These are phyloP conservation scores for Drosophila nikananu DNA, from an alignment of 1,140 invertebrate genomes.

Conservation along the genomic window DNA sequence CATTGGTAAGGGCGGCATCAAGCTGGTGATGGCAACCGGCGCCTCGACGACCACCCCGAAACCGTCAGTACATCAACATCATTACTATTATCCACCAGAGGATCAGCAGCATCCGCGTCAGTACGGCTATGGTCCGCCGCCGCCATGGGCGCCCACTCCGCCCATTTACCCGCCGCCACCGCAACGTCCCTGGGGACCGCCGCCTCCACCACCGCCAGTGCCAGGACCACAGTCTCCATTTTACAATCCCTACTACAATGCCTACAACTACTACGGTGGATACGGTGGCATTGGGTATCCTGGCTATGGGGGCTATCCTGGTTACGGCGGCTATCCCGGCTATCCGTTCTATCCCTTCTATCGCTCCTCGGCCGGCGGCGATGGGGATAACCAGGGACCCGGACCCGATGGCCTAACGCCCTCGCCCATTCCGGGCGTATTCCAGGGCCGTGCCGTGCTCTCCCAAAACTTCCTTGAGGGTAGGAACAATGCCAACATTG, in stretches of 20 bases:
- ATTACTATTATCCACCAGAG: constrained; percentile 78
- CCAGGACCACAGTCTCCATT: constrained; percentile 44
- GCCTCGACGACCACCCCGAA: constrained; percentile 52
- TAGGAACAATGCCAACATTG: constrained; percentile 42
- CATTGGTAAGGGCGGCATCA: constrained; percentile 76
- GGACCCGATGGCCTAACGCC: constrained; percentile 1
- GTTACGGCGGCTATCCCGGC: constrained; percentile 20
- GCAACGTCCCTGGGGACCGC: constrained; percentile 45
- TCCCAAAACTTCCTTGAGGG: constrained; percentile 47
- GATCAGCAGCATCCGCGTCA: constrained; percentile 65
- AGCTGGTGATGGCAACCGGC: constrained; percentile 58
- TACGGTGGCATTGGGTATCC: constrained; percentile 21
- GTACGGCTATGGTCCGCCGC: constrained; percentile 44
- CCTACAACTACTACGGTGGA: constrained; percentile 11
- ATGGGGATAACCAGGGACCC: constrained; percentile 31
- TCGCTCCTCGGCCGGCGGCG: constrained; percentile 47
- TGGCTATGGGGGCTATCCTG: constrained; percentile 36
- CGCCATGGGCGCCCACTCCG: constrained; percentile 14
- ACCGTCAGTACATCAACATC: constrained; percentile 67
- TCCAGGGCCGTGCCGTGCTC: constrained; percentile 54
- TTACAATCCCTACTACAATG: constrained; percentile 54
- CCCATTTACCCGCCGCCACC: constrained; percentile 16
- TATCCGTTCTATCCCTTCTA: constrained; percentile 52
- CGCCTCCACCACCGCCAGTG: constrained; percentile 36
- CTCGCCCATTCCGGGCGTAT: constrained; percentile 47